Evolutionary conservation across 1,140 invertebrate species (phyloP), one percentile per base, ranked within the genome.

Genomic region (Stegodyphus dumicola): DNA sequence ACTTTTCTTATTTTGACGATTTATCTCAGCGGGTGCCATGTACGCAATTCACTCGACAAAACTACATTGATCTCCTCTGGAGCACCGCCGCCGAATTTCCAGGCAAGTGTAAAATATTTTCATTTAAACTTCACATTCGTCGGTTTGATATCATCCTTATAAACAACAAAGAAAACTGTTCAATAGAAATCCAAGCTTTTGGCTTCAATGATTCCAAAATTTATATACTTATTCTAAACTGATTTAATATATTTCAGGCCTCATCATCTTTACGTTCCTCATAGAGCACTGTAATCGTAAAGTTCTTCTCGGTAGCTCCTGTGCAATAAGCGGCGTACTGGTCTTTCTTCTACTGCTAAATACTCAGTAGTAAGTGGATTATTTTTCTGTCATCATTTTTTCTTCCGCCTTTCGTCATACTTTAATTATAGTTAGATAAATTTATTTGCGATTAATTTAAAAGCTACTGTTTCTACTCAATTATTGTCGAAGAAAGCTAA

Each of bases 71-170:
- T n/a, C 10, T 85, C 11, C 56, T 85, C 11, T 85, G 75, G 76
- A 85, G 75, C 13, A 85, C 52, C 11, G 84, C 84, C 9, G 84
- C 84, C 6, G 84, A 85, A 53, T 85, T 85, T 71, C 84, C 84
- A 71, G 76, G 84, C 76, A 65, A 33, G 33, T 33, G 33, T 33
- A 33, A 33, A 33, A 33, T 33, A 33, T 33, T 33, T 33, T 33
- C 33, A 33, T 33, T 33, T 33, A 33, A 33, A 33, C 33, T 33
- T 33, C 33, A 33, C 33, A 33, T 33, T 33, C 1, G 1, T 33
- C 33, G 1, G 33, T 33, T 33, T 33, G 33, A 33, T 33, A 33
- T 33, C 33, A 33, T 33, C 33, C 33, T 33, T 33, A 1, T 33
- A 1, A 33, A 33, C 33, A 33, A 33, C 1, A 33, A 1, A 33